phyloP scores from a whole-genome alignment of 2,888 invertebrate species.

The Polyploca ridens region DNA sequence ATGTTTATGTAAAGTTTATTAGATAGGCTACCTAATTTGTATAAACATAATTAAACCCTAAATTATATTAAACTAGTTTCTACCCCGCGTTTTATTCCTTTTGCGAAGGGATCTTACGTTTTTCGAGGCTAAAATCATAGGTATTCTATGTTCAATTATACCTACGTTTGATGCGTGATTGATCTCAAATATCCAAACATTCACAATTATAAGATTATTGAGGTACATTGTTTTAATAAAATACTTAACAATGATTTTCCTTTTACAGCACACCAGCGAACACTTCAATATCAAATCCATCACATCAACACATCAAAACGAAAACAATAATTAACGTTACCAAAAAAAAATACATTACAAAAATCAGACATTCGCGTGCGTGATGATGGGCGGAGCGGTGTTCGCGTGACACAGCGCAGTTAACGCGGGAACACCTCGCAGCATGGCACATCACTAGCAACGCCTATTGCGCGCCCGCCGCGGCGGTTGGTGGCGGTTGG shows the following conservation, averaged over 20 bases:
- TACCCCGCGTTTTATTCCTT: no score
- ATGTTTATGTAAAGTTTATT: no score
- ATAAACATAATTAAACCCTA: no score
- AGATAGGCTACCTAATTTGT: no score
- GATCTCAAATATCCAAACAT: no score
- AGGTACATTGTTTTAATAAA: neutral
- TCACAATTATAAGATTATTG: no score
- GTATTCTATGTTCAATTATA: no score
- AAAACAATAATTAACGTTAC: conserved; percentile 37
- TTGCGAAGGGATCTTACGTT: no score
- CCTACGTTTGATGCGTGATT: no score
- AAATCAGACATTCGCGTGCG: conserved; percentile 56
- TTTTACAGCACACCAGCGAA: conserved; percentile 12
- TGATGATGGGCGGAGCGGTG: conserved; percentile 76
- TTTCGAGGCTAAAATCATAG: no score
- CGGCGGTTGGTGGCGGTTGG: conserved; percentile 50
- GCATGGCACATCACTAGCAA: conserved; percentile 77
- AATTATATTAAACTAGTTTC: no score
- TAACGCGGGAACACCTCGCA: conserved; percentile 76
- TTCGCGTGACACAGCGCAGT: conserved; percentile 76
- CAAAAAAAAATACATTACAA: conserved; percentile 38
- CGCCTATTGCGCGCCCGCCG: conserved; percentile 67
- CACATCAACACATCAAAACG: conserved; percentile 36
- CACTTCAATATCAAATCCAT: conserved; percentile 24
- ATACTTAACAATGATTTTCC: neutral